Base-by-base conservation (phyloP, 2,797 vertebrate genomes). In the Ptychobarbus kaznakovi region DNA sequence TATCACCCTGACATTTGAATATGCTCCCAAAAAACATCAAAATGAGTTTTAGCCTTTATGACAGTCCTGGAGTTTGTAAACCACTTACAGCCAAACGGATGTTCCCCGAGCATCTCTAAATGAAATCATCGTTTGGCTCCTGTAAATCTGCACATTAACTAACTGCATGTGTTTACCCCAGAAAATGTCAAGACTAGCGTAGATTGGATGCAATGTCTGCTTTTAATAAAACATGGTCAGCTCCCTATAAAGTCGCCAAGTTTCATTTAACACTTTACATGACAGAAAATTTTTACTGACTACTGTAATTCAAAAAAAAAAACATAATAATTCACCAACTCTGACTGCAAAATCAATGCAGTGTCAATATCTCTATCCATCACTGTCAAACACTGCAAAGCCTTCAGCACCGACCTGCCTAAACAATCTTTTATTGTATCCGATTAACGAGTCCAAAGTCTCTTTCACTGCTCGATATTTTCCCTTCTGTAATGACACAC, bases 201-300 rank as follows among this genome's bases (percentile, higher is more conserved):
- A 82, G n/a, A 77, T 78, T 89, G 87, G 89, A 49, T 38, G 77
- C 83, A 86, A 87, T 88, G 78, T 61, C 80, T 89, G 81, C 25
- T 79, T 73, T 78, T 82, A 87, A 82, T 91, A 90, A 76, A 84
- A 82, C 18, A 53, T 63, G n/a, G 1, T 25, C 2, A 13, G 6
- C 40, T 87, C 51, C 28, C 32, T 44, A 28, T 61, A 35, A 82
- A 46, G 35, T 78, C 51, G 72, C 40, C n/a, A 12, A 58, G 74
- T 28, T 4, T 4, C 68, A 22, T 18, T 56, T 77, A 73, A 81
- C 10, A 63, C 53, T 83, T 83, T 35, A 72, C 63, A 51, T 35
- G n/a, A 58, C 46, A 81, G 44, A 82, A 77, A 51, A 69, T 16
- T 56, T 35, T 16, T 42, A 46, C 38, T 61, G 15, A 10, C 44